Evolutionary conservation across 1,140 invertebrate species (phyloP).

Genomic region (Zaprionus nigranus): DNA sequence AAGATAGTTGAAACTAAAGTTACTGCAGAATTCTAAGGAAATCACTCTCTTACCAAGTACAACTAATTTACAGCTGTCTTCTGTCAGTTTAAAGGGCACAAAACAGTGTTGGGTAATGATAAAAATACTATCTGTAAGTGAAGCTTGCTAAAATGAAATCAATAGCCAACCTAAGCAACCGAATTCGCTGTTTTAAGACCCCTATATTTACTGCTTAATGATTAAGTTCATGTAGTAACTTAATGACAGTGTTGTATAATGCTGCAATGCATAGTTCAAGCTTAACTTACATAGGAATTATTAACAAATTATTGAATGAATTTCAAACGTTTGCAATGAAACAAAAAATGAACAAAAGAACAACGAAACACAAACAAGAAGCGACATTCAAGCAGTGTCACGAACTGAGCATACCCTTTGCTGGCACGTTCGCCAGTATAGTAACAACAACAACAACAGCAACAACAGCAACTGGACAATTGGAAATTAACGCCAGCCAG

Average conservation of each 20-base stretch:
- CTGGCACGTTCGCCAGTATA: neutral
- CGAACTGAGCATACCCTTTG: conserved; percentile 10
- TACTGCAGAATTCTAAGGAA: neutral
- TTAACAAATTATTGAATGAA: neutral
- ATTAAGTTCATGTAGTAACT: no score
- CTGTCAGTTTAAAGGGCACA: neutral
- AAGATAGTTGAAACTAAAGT: neutral
- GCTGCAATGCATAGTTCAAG: neutral
- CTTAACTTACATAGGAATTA: neutral
- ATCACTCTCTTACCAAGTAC: neutral
- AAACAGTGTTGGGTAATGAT: neutral
- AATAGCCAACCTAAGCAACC: no score
- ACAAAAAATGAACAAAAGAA: neutral
- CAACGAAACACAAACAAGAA: neutral
- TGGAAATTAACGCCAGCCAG: conserved; percentile 39
- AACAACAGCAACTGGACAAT: conserved; percentile 23
- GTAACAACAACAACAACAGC: neutral
- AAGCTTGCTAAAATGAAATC: no score
- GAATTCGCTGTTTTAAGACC: no score
- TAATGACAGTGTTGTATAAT: no score
- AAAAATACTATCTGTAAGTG: fast-evolving
- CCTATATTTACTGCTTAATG: no score
- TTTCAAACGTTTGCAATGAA: neutral
- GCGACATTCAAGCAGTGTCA: neutral
- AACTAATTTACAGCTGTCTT: no score